Percentiles rank a stretch among this genome's conserved stretches.
These are phyloP conservation scores for Coregonus suidteri DNA, from an alignment of 2,797 vertebrate genomes.

Conservation along the genomic window DNA sequence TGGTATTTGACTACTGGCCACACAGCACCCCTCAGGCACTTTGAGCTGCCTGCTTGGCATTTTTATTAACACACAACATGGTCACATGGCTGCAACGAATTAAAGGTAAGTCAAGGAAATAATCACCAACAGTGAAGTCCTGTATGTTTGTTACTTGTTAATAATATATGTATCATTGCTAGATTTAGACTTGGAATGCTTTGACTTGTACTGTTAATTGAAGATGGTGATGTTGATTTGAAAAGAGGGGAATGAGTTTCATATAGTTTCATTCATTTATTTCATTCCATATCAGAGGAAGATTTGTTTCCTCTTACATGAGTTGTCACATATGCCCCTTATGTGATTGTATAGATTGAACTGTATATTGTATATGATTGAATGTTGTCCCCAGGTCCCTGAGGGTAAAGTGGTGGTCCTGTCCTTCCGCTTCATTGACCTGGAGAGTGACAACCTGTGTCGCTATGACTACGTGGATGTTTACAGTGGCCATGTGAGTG, in stretches of 20 bases:
- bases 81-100: conserved; percentile 9
- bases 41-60: conserved; percentile 33
- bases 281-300: no score
- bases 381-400: conserved; percentile 80
- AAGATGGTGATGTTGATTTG: no score
- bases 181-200: background rate
- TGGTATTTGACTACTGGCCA: conserved; percentile 43
- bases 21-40: conserved; percentile 36
- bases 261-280: no score
- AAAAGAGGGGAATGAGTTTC: no score
- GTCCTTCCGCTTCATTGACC: conserved; percentile 88
- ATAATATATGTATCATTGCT: background rate
- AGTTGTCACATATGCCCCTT: background rate
- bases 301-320: no score
- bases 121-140: background rate
- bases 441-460: conserved; percentile 93
- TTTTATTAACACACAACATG: conserved; percentile 27
- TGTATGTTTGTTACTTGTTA: no score
- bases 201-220: no score
- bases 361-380: background rate
- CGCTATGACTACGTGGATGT: conserved; percentile 96
- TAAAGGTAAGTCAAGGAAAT: background rate
- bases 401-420: conserved; percentile 94
- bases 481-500: conserved; percentile 84
- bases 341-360: background rate